These are phyloP conservation scores for Megalops atlanticus DNA, from an alignment of 2,113 vertebrate genomes.

Conservation along the genomic window DNA sequence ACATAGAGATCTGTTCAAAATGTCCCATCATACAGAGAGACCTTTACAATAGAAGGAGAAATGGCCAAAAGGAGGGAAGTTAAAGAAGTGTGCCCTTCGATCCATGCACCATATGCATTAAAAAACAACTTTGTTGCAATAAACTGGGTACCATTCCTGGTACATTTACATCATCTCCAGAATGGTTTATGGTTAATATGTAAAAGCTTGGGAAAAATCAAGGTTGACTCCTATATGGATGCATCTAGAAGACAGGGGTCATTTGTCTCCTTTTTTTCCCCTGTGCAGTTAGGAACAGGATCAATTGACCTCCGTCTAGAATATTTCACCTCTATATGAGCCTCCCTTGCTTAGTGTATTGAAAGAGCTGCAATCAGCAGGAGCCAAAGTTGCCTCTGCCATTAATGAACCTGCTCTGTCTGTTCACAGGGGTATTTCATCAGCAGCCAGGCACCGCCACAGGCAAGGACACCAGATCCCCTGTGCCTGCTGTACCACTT, in stretches of 20 bases:
- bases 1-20: too few species aligned
- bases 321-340: neutral
- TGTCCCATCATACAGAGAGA: too few species aligned
- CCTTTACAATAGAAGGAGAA: too few species aligned
- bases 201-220: neutral
- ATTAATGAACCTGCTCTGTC: neutral
- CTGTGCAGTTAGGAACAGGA: neutral
- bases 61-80: too few species aligned
- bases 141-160: too few species aligned
- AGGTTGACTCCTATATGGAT: constrained; percentile 25
- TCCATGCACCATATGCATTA: too few species aligned
- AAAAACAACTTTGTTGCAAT: too few species aligned
- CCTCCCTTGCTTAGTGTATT: constrained; percentile 17
- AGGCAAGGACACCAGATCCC: neutral
- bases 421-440: constrained; percentile 6
- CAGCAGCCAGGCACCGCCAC: neutral
- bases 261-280: neutral
- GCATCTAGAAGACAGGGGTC: constrained; percentile 15
- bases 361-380: constrained; percentile 13
- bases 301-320: constrained; percentile 1
- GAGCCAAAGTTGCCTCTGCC: neutral
- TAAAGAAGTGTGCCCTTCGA: too few species aligned
- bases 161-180: too few species aligned
- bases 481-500: neutral
- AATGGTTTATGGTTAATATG: too few species aligned